These are phyloP conservation scores for Agrotis ipsilon DNA, from an alignment of 2,888 invertebrate species.

Conservation along the genomic window DNA sequence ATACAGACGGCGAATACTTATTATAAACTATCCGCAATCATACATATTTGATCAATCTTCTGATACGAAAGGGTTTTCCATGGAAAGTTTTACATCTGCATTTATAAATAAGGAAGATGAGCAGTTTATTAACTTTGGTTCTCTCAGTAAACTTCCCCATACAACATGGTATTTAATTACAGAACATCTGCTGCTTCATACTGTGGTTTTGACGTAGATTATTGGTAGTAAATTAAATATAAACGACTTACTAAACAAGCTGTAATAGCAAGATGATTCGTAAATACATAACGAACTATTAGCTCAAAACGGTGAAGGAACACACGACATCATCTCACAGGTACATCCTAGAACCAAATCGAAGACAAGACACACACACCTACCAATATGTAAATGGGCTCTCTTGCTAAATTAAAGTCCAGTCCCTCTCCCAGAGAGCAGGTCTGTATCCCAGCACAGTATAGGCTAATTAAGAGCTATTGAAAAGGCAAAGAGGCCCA, in stretches of 20 bases:
- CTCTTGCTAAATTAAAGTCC: no score
- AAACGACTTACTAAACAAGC: not conserved
- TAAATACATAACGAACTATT: no score
- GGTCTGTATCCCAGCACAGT: no score
- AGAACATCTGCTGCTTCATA: not conserved
- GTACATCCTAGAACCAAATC: no score
- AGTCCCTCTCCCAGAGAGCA: no score
- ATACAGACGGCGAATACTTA: not conserved
- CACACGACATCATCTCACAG: no score
- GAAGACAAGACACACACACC: no score
- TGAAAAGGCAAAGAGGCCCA: no score
- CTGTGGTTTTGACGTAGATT: conserved; percentile 7
- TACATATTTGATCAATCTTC: not conserved
- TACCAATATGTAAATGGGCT: no score
- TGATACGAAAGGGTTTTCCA: not conserved
- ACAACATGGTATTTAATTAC: conserved; percentile 6
- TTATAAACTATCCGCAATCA: not conserved
- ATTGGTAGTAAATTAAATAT: not conserved
- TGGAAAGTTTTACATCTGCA: conserved; percentile 12
- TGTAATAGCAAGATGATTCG: no score
- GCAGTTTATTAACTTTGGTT: conserved; percentile 6
- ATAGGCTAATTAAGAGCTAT: no score
- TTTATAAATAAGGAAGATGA: conserved; percentile 21
- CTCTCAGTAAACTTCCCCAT: conserved; percentile 13
- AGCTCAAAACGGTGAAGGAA: no score